These are phyloP conservation scores for Coracias cyanogaster DNA, from an alignment of 2,797 vertebrate genomes.

Conservation along the genomic window DNA sequence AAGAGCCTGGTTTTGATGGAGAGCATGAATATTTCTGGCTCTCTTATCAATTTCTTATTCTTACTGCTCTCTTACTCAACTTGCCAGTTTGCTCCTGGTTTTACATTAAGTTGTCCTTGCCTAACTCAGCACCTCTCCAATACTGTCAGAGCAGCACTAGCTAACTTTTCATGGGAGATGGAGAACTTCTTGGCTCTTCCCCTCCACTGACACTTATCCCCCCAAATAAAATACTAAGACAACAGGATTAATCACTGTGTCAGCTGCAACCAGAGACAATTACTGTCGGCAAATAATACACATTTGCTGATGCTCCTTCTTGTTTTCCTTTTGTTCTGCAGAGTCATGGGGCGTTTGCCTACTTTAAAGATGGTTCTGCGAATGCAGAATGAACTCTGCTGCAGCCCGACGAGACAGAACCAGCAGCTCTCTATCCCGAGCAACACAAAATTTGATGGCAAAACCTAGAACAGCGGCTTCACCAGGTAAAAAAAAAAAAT, in stretches of 20 bases:
- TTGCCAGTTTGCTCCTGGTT: background rate
- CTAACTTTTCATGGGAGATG: background rate
- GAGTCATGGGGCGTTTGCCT: background rate
- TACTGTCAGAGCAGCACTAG: background rate
- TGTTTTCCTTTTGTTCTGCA: background rate
- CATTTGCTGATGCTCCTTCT: background rate
- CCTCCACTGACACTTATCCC: background rate
- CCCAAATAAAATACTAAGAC: background rate
- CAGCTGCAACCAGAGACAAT: background rate
- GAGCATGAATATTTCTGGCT: background rate
- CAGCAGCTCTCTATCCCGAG: background rate
- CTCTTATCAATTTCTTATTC: background rate
- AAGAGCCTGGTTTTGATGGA: background rate
- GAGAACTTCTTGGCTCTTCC: background rate
- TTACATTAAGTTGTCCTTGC: no score
- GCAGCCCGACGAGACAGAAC: background rate
- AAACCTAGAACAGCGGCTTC: background rate
- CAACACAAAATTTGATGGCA: background rate
- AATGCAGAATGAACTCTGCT: conserved; percentile 39
- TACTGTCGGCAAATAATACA: background rate
- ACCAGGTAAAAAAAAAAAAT: background rate
- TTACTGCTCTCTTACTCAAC: no score
- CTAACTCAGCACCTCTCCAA: no score
- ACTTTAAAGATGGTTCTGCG: conserved; percentile 21
- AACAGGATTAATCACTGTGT: background rate